Base-by-base conservation (phyloP, 2,797 vertebrate genomes). In the Heteromormyrus szaboi region DNA sequence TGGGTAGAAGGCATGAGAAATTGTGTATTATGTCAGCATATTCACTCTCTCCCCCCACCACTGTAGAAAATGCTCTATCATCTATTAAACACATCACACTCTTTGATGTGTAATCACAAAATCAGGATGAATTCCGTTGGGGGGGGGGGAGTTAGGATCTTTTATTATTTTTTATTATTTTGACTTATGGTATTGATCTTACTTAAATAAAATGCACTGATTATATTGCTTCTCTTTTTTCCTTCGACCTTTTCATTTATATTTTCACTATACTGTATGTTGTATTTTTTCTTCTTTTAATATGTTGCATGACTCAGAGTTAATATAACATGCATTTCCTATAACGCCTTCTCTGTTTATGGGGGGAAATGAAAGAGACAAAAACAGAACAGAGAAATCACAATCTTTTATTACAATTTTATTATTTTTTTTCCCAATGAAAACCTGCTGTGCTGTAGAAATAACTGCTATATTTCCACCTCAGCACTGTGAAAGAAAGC, bases 331-430 rank as follows among this genome's bases (percentile, higher is more conserved):
- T 62, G 44, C 25, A 37, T 44, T 59, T 83, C 88, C 81, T 25
- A 14, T 9, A 87, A 37, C 44, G 5, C 54, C 53, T 17, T 25
- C 25, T 29, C 41, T 48, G 37, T 48, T 83, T 59, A 62, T 54
- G 51, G 25, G 33, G 44, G 29, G 50, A 53, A 86, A 54, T 86
- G 51, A 88, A 85, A 85, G 37, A 68, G 44, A 37, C 56, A 59
- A 53, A 33, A 37, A 48, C 22, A 53, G 22, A 54, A 54, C 50
- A 48, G 48, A 48, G 12, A 22, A 86, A 86, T 54, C 50, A 54
- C 50, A 29, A 86, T 56, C 50, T 87, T 87, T 87, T 46, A 87
- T 87, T 87, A n/a, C 29, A 44, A 87, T 62, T 62, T 59, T 65
- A 86, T 86, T 86, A 17, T 84, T 81, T 54, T 33, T 33, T 83